Conservation (phyloP, 64 coral and sea anemone genomes). For the Actinia equina region DNA sequence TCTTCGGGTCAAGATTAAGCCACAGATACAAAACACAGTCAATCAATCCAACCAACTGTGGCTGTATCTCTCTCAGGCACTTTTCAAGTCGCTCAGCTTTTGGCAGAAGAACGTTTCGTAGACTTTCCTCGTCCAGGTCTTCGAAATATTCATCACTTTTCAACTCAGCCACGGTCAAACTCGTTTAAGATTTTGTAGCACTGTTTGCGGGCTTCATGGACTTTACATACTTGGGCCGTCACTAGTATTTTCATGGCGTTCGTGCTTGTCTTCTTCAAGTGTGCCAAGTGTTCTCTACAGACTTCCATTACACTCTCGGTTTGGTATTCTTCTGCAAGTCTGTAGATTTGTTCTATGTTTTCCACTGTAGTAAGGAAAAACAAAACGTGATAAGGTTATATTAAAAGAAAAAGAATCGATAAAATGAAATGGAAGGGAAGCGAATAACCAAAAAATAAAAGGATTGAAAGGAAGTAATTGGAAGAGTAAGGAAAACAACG, state of each 20-base stretch:
- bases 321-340: background rate
- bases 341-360: background rate
- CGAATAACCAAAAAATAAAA: too few relatives aligned
- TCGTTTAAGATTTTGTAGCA: background rate
- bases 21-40: background rate
- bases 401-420: too few relatives aligned
- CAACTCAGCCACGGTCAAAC: background rate
- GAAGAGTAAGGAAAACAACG: too few relatives aligned
- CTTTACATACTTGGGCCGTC: background rate
- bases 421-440: too few relatives aligned
- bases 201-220: background rate
- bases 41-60: background rate
- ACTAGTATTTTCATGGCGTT: background rate
- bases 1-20: too few relatives aligned
- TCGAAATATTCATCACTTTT: background rate
- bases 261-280: background rate
- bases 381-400: too few relatives aligned
- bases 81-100: background rate
- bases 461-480: too few relatives aligned
- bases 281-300: background rate
- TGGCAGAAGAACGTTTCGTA: background rate
- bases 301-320: background rate
- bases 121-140: background rate
- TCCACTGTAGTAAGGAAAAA: too few relatives aligned
- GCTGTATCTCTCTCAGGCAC: background rate